Evolutionary conservation across 2,797 vertebrate species (phyloP).

Genomic region (Hozukius guyotensis): DNA sequence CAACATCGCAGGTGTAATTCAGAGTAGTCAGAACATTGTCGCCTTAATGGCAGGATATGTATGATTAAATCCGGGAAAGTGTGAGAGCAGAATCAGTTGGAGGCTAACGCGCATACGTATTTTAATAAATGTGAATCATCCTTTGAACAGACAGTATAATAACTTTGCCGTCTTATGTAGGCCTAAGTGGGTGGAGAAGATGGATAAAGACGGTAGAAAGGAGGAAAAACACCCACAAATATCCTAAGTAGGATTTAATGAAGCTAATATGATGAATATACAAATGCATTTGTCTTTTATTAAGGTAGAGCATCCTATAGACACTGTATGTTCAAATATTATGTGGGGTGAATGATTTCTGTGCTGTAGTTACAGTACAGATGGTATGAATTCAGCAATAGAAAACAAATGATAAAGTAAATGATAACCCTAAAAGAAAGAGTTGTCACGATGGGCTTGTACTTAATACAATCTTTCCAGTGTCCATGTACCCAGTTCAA

Average conservation of each 20-base stretch:
- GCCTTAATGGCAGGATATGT: neutral
- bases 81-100: neutral
- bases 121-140: slow-evolving; percentile 30
- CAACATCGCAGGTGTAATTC: neutral
- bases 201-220: neutral
- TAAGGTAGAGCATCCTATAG: neutral
- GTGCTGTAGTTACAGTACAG: neutral
- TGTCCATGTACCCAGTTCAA: neutral
- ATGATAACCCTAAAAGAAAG: neutral
- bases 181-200: neutral
- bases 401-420: neutral
- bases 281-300: neutral
- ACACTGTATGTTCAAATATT: neutral
- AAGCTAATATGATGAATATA: neutral
- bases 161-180: neutral
- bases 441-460: neutral
- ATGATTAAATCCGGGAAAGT: neutral
- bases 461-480: neutral
- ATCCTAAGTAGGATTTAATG: neutral
- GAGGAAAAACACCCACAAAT: neutral
- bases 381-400: neutral
- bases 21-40: neutral
- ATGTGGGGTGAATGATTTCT: neutral
- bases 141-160: neutral
- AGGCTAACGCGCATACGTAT: neutral